Base-by-base conservation (phyloP, 2,797 vertebrate species). In the Limosa lapponica region DNA sequence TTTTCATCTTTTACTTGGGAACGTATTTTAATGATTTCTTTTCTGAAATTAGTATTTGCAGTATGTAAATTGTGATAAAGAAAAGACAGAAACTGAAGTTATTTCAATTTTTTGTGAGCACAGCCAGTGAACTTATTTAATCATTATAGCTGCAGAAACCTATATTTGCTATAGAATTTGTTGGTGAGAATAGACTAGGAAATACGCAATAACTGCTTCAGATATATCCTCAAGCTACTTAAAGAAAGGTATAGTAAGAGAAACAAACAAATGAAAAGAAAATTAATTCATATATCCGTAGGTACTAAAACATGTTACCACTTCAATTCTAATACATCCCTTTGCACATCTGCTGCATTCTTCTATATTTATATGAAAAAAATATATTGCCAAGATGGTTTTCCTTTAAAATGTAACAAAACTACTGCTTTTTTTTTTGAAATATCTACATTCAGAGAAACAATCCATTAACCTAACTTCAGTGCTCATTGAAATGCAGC, bases 371-470 rank as follows among this genome's bases (percentile, higher is more conserved):
- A 49, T 48, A 34, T 61, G n/a, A 48, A 65, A 79, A 55, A 72
- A 75, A 78, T 2, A 3, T 54, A 70, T 44, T 70, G 39, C 24
- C 61, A 71, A 65, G 52, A 57, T 49, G 16, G 34, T 37, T 85
- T 72, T 80, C 16, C 37, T 77, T 64, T 48, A 70, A 82, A 91
- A 94, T 36, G 36, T 15, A 27, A 71, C 20, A 51, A 46, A 92
- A 66, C 54, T 39, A 16, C 34, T 37, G 28, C 22, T 72, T 74
- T 85, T 20, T 66, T 58, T 86, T 82, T 71, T 69, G 16, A 67
- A 96, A 86, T 93, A 90, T 27, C 58, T 87, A 39, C 41, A 74
- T 94, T 92, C 16, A 24, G 51, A 91, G 83, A 93, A 94, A 84
- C n/a, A 90, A 90, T 66, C 66, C 75, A 84, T 72, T 89, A 90